Base-by-base conservation (phyloP, 2,888 invertebrate species). In the Coleophora flavipennella region DNA sequence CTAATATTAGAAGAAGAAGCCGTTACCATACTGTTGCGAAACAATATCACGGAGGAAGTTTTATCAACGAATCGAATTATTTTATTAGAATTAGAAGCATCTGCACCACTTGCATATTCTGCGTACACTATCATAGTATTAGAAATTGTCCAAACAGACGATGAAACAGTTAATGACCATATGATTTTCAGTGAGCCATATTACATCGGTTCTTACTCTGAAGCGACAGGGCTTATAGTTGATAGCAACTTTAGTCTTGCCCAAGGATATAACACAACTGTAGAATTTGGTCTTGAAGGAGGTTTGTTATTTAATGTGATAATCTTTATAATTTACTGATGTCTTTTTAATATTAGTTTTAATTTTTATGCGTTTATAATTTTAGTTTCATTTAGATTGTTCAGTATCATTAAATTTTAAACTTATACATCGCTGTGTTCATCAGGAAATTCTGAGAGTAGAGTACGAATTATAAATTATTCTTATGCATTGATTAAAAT, bases 51-150 rank as follows among this genome's bases (percentile, higher is more conserved):
- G 6, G 51, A 55, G 32, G 45, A 53, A n/a, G 13, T 36, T 3
- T 37, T 65, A 38, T 52, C 60, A 4, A 26, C 33, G 8, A 61
- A 56, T 39, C 32, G 46, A 33, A 41, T 63, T 8, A 52, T 62
- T 27, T 10, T 59, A 11, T 40, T 64, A 1, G 55, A 57, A 32
- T 33, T 67, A 11, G 48, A 50, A 43, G 66, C 62, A 13, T 44
- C 56, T 12, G 55, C 57, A 8, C 47, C 55, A 1, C 39, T 49
- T 39, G 42, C 55, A n/a, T n/a, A 51, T 13, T 33, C 40, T n/a
- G 41, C 44, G 20, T 39, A 36, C 13, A 32, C 41, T 6, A 41
- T 39, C 3, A 33, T 44, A 27, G 34, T 44, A 6, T 32, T 44
- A 11, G 39, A 40, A 38, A 27, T 38, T 9, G 32, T 34, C 2